Conservation (phyloP, 2,888 invertebrate genomes). For the Hermaeophaga mercurialis region DNA sequence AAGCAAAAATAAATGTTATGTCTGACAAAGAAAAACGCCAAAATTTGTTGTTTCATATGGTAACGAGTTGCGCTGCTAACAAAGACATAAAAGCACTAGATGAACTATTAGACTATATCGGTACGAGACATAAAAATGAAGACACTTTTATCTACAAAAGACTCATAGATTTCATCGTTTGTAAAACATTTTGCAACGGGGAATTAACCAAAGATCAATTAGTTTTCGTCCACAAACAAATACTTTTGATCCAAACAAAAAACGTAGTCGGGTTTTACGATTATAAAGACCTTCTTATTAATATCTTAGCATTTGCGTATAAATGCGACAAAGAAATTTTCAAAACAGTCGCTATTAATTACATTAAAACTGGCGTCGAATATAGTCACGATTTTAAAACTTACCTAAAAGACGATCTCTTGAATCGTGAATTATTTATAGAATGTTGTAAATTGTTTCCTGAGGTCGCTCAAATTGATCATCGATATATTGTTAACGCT, state of each 20-base stretch:
- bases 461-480: neutral
- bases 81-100: slow-evolving; percentile 32
- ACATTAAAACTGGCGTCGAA: neutral
- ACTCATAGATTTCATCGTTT: slow-evolving; percentile 9
- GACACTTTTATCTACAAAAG: slow-evolving; percentile 5
- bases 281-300: neutral
- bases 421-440: slow-evolving; percentile 3
- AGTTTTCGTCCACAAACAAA: slow-evolving; percentile 28
- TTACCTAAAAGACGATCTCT: slow-evolving; percentile 1
- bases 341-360: neutral
- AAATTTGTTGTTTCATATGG: slow-evolving; percentile 23
- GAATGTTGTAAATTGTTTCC: slow-evolving; percentile 10
- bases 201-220: slow-evolving; percentile 25
- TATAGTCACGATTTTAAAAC: neutral
- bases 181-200: slow-evolving; percentile 4
- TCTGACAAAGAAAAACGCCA: slow-evolving; percentile 25
- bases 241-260: slow-evolving; percentile 23
- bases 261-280: neutral
- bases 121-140: slow-evolving; percentile 33
- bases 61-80: slow-evolving; percentile 30
- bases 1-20: slow-evolving; percentile 36
- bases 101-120: slow-evolving; percentile 36
- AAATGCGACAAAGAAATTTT: slow-evolving; percentile 7
- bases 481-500: neutral
- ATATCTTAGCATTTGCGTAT: neutral